Evolutionary conservation across 2,113 vertebrate genomes (phyloP).

Genomic region (Pangasianodon hypophthalmus): DNA sequence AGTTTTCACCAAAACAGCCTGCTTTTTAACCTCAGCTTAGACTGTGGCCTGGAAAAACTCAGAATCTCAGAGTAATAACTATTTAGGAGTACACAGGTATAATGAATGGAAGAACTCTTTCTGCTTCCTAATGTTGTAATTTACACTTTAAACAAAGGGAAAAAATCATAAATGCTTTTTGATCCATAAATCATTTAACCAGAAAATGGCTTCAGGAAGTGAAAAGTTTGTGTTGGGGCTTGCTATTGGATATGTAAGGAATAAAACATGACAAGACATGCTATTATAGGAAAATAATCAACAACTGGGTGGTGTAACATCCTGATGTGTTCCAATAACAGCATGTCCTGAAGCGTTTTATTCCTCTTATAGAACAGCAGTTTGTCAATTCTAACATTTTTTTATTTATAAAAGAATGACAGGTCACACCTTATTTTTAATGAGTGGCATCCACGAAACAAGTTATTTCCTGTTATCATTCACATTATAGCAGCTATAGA

Average conservation of each 20-base stretch:
- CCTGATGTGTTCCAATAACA: background rate
- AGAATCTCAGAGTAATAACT: constrained; percentile 17
- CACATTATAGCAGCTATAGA: background rate
- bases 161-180: background rate
- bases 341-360: background rate
- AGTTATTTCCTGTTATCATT: background rate
- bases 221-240: background rate
- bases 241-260: background rate
- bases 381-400: background rate
- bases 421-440: background rate
- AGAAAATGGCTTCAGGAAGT: background rate
- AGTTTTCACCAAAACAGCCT: constrained; percentile 1
- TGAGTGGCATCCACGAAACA: background rate
- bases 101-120: background rate
- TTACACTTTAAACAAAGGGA: background rate
- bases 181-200: background rate
- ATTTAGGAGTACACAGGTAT: background rate
- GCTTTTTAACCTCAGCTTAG: background rate
- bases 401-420: background rate
- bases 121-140: background rate
- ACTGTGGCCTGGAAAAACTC: constrained; percentile 4
- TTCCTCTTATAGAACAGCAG: background rate
- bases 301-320: background rate
- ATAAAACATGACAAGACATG: background rate
- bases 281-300: background rate